Evolutionary conservation across 2,888 invertebrate species (phyloP), one percentile per base, ranked within the genome.

Genomic region (Opisthograptis luteolata): DNA sequence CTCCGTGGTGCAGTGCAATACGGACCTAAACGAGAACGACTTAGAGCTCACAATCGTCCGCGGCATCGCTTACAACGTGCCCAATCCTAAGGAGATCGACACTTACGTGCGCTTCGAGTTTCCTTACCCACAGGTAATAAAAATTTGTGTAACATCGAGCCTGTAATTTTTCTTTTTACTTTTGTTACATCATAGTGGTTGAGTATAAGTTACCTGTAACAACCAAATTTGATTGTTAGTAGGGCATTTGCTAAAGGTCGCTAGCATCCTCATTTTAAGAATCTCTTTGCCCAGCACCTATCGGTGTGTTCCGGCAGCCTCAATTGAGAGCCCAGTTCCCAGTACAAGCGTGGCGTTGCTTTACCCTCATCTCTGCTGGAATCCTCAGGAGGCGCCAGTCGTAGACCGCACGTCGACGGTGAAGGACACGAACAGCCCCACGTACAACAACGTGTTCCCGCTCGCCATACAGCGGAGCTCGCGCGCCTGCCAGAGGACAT

Each of bases 41-140:
- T 85, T 98, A 66, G 97, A 98, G 88, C 87, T 99, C 62, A 93
- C 93, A 13, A 93, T 98, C 55, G 92, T 97, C 0, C 93, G 97
- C 64, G 98, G 98, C 35, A 94, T 98, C 53, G 96, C 96, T 64
- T 97, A 96, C 84, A 94, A 93, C 79, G 96, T 96, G 32, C 86
- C 94, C 43, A 95, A 96, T 79, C 94, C 97, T 0, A 96, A 96
- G 74, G 97, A 98, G 52, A 92, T 97, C 17, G 98, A 98, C 72
- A 98, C 98, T 0, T 99, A 96, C 74, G 96, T 99, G 7, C 96
- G 95, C 76, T 95, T 96, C 70, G 98, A 98, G 74, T 97, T 99
- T 79, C 98, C 98, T 0, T 97, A 93, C 82, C 98, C 98, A 13
- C 93, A 93, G 76, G 96, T 96, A 77, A 91, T 92, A 51, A 27